Percentiles rank a stretch among this genome's conserved stretches.
These are phyloP conservation scores for Apamea epomidion DNA, from an alignment of 2,888 invertebrate genomes.

Conservation along the genomic window DNA sequence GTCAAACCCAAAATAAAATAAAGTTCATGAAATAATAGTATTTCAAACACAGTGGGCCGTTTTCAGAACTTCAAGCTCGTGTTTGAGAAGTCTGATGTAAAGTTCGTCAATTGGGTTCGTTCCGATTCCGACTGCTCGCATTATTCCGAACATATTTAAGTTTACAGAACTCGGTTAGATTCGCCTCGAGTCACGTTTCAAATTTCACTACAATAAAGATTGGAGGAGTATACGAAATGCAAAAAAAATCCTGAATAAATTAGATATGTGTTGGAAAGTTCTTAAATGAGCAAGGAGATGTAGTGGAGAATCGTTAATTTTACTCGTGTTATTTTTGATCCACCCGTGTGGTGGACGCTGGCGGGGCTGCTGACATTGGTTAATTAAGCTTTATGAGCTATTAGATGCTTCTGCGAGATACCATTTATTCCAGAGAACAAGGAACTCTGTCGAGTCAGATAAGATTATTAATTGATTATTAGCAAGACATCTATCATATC, in stretches of 20 bases:
- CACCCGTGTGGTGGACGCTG: not conserved
- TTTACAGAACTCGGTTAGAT: slow-evolving; percentile 48
- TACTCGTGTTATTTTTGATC: not conserved
- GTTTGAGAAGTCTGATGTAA: slow-evolving; percentile 36
- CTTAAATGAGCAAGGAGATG: no score
- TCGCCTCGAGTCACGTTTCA: slow-evolving; percentile 42
- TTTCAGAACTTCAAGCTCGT: slow-evolving; percentile 46
- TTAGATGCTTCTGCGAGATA: not conserved
- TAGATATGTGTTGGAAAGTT: slow-evolving; percentile 2
- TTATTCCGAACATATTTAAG: slow-evolving; percentile 64
- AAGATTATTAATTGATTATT: not conserved
- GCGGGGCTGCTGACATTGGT: not conserved
- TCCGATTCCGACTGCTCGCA: slow-evolving; percentile 33
- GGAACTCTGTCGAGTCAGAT: not conserved
- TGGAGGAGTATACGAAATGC: slow-evolving; percentile 32
- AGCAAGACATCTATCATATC: not conserved
- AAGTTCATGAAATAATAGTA: slow-evolving; percentile 32
- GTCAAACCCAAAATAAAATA: slow-evolving; percentile 16
- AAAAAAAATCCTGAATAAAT: slow-evolving; percentile 23
- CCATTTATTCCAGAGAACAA: not conserved
- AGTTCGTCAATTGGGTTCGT: slow-evolving; percentile 49
- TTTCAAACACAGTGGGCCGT: slow-evolving; percentile 24
- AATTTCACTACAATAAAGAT: slow-evolving; percentile 59
- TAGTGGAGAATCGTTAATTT: not conserved
- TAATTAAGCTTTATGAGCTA: no score